Percentiles rank a stretch among this genome's conserved stretches.
These are phyloP conservation scores for Pyxicephalus adspersus DNA, from an alignment of 2,113 vertebrate genomes.

Conservation along the genomic window DNA sequence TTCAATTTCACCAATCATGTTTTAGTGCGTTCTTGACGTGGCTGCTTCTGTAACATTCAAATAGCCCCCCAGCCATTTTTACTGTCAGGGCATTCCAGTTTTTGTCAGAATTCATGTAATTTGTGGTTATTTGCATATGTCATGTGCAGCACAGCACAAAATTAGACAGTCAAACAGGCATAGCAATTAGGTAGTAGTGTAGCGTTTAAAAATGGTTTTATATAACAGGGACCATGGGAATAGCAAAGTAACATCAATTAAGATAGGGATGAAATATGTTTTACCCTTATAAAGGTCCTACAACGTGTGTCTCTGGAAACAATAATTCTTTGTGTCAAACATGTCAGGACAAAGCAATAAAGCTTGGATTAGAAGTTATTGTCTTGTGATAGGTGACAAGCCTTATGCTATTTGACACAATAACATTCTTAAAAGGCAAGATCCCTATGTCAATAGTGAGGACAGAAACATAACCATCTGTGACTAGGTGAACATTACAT, in stretches of 20 bases:
- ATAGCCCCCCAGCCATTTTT: slow-evolving; percentile 9
- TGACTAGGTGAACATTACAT: too few relatives aligned
- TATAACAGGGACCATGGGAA: background rate
- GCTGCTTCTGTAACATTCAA: slow-evolving; percentile 29
- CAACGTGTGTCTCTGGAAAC: background rate
- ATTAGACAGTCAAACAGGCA: slow-evolving; percentile 28
- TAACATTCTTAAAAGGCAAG: too few relatives aligned
- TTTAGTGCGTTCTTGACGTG: slow-evolving; percentile 22
- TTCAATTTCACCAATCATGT: background rate
- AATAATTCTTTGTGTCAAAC: background rate
- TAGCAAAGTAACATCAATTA: background rate
- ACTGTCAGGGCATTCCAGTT: slow-evolving; percentile 36
- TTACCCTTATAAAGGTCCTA: background rate
- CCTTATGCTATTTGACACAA: too few relatives aligned
- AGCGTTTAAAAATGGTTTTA: slow-evolving; percentile 16
- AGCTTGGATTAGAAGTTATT: too few relatives aligned
- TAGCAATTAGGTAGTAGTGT: slow-evolving; percentile 3
- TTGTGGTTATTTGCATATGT: slow-evolving; percentile 45
- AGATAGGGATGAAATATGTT: background rate
- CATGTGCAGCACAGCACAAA: slow-evolving; percentile 39
- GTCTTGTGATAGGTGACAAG: too few relatives aligned
- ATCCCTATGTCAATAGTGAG: too few relatives aligned
- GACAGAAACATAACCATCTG: too few relatives aligned
- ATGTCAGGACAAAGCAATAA: too few relatives aligned
- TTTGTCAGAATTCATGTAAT: slow-evolving; percentile 15